These are phyloP conservation scores for Apostichopus parvimensis DNA, from an alignment of 35 echinoderm and acorn worm species.

Conservation along the genomic window DNA sequence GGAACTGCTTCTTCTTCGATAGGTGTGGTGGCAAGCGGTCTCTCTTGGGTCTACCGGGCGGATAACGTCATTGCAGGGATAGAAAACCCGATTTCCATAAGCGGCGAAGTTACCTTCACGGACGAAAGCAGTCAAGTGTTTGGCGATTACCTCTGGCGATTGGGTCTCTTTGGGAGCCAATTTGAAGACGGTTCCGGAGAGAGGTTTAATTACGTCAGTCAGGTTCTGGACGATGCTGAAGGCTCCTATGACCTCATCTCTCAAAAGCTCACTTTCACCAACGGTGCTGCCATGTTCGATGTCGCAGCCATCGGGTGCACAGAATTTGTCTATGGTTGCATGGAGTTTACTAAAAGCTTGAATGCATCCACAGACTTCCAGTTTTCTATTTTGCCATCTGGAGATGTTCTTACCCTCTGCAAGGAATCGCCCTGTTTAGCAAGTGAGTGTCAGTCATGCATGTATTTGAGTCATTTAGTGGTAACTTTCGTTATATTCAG, in stretches of 20 bases:
- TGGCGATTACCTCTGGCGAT: constrained; percentile 82
- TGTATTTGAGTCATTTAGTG: too few relatives aligned
- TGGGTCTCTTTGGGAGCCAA: constrained; percentile 77
- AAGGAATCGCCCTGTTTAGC: constrained; percentile 64
- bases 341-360: constrained; percentile 78
- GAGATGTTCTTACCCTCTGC: constrained; percentile 63
- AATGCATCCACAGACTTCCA: constrained; percentile 57
- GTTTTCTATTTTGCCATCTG: constrained; percentile 54
- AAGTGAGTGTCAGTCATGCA: constrained; percentile 47
- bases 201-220: constrained; percentile 74
- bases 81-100: constrained; percentile 74
- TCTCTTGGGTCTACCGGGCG: constrained; percentile 67
- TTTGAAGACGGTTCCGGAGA: constrained; percentile 69
- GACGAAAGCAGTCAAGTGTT: constrained; percentile 43
- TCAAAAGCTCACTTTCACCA: constrained; percentile 43
- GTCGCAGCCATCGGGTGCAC: constrained; percentile 85
- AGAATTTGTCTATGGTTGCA: constrained; percentile 69
- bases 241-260: constrained; percentile 32
- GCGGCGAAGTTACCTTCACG: constrained; percentile 60
- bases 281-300: constrained; percentile 74
- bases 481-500: too few relatives aligned
- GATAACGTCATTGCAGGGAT: constrained; percentile 73
- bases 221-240: constrained; percentile 61
- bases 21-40: constrained; percentile 72
- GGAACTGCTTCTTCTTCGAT: not conserved